phyloP scores from a whole-genome alignment of 2,888 invertebrate species.

The Tachina fera region DNA sequence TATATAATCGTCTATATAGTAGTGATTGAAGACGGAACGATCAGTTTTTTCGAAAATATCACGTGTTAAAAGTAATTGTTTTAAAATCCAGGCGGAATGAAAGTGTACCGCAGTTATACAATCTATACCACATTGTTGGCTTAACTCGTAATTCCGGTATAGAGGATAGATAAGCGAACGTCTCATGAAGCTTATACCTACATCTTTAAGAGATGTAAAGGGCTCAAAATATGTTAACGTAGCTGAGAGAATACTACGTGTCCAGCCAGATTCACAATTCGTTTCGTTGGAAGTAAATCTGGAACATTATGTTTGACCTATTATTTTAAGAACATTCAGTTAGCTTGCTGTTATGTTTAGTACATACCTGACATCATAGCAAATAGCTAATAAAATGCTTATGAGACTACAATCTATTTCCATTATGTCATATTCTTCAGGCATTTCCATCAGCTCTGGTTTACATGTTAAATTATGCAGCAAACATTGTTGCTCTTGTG shows the following conservation, averaged over 20 bases:
- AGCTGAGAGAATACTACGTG: constrained; percentile 80
- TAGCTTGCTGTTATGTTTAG: neutral
- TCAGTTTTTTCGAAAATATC: constrained; percentile 76
- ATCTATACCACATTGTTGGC: constrained; percentile 78
- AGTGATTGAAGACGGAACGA: constrained; percentile 77
- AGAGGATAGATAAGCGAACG: constrained; percentile 80
- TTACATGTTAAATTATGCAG: constrained; percentile 78
- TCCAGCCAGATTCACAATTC: constrained; percentile 81
- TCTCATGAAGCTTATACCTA: constrained; percentile 79
- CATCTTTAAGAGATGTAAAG: constrained; percentile 77
- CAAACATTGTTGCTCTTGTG: constrained; percentile 77
- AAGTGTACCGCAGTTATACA: constrained; percentile 78
- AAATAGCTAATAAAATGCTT: constrained; percentile 80
- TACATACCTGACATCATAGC: constrained; percentile 80
- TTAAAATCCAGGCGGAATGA: constrained; percentile 78
- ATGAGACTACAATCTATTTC: constrained; percentile 80
- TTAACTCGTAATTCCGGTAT: constrained; percentile 81
- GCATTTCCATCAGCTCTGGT: constrained; percentile 68
- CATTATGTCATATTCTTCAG: constrained; percentile 73
- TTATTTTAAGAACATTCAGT: neutral
- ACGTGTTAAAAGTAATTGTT: constrained; percentile 79
- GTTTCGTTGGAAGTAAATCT: constrained; percentile 79
- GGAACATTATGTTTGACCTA: neutral
- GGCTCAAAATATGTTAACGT: constrained; percentile 79
- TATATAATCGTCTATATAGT: constrained; percentile 80